Base-by-base conservation (phyloP, 2,113 vertebrate genomes). In the Parus major region DNA sequence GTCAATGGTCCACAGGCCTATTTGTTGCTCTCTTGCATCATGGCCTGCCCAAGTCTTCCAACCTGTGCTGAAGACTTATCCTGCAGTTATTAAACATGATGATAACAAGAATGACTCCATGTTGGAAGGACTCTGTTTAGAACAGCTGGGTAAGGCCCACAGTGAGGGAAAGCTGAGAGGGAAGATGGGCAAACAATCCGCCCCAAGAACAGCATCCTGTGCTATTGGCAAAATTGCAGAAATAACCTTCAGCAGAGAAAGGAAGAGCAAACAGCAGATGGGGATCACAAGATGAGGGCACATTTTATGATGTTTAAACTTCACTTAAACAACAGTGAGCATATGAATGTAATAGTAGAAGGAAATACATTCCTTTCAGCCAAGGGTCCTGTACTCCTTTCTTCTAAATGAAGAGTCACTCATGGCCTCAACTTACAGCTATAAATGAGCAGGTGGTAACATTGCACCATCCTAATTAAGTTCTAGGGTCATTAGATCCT, bases 311-410 rank as follows among this genome's bases (percentile, higher is more conserved):
- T 72, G 65, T 50, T 84, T n/a, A 50, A 83, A 86, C 70, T 35
- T 50, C 50, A 36, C 12, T 83, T 88, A 88, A 89, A 72, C 86
- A 95, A 78, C 60, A 61, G 69, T 0, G 0, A 77, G 78, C 94
- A 93, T 93, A 56, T 72, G 87, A 93, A 66, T 42, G 52, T n/a
- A 81, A 95, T 17, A 95, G 92, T 84, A 96, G 95, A 94, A 89
- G 84, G 75, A 93, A 97, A 83, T 7, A 55, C 0, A 3, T 41
- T 91, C 68, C 68, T 76, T 87, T 73, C 68, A 89, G 93, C 66
- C 53, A 52, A 91, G 75, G 78, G 39, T 65, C 39, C 87, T 85
- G 85, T 70, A 81, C 73, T 91, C 15, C 24, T 86, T 59, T 90
- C 78, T 87, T 92, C 57, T 60, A 86, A 90, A 80, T 12, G 57